Percentiles rank a stretch among this genome's conserved stretches.
These are phyloP conservation scores for Periophthalmus modestus DNA, from an alignment of 2,113 vertebrate species.

Conservation along the genomic window DNA sequence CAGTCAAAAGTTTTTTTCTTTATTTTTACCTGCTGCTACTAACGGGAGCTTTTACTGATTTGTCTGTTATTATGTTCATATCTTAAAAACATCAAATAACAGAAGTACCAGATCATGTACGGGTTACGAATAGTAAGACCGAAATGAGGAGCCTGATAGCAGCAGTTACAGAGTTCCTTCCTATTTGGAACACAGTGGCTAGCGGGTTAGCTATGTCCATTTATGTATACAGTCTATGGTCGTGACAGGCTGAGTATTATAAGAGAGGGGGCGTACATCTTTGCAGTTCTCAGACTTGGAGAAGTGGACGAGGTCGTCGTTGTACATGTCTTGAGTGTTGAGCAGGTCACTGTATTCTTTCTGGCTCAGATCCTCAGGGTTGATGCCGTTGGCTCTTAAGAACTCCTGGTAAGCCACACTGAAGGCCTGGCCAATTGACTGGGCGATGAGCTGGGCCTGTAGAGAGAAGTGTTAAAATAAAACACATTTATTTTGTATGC, in stretches of 20 bases:
- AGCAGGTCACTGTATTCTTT: conserved; percentile 96
- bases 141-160: no score
- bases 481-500: not conserved
- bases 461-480: not conserved
- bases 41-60: no score
- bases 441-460: conserved; percentile 94
- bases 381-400: conserved; percentile 93
- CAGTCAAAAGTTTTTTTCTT: no score
- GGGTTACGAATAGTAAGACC: no score
- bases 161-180: no score
- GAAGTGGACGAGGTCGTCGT: conserved; percentile 96
- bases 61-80: no score
- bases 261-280: conserved; percentile 77
- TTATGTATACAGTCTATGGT: no score
- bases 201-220: no score
- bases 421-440: conserved; percentile 96
- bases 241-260: not conserved
- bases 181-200: no score
- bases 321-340: conserved; percentile 98
- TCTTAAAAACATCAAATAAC: no score
- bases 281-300: conserved; percentile 99
- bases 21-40: no score
- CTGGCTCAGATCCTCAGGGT: conserved; percentile 96
- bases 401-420: conserved; percentile 98
- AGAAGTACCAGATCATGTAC: no score